Evolutionary conservation across 1,140 invertebrate genomes (phyloP).

Genomic region (Artemia franciscana): DNA sequence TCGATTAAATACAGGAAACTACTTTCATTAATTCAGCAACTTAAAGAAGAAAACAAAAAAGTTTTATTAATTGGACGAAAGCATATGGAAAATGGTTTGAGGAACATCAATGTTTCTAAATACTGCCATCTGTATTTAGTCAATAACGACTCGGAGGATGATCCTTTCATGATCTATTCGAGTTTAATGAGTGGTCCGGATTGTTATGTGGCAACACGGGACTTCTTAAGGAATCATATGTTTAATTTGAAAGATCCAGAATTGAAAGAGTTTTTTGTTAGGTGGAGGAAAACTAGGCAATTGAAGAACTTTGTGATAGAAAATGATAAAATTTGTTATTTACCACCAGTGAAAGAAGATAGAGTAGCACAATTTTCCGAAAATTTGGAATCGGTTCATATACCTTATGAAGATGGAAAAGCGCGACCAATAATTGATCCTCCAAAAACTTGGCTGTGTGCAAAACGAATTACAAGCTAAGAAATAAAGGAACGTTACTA

Average conservation of each 20-base stretch:
- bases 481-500: too few relatives aligned
- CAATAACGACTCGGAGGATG: conserved; percentile 48
- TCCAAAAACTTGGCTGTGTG: conserved; percentile 18
- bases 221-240: conserved; percentile 47
- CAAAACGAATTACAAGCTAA: too few relatives aligned
- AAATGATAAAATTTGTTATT: conserved; percentile 14
- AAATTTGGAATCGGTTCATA: conserved; percentile 23
- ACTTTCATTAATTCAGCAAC: conserved; percentile 29
- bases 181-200: conserved; percentile 39
- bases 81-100: conserved; percentile 40
- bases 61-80: conserved; percentile 40
- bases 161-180: conserved; percentile 54
- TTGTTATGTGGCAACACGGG: conserved; percentile 42
- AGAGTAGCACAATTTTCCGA: conserved; percentile 19
- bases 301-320: conserved; percentile 22
- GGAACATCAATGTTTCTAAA: conserved; percentile 22
- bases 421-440: conserved; percentile 12
- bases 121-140: conserved; percentile 33
- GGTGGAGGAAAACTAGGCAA: conserved; percentile 44
- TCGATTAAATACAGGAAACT: conserved; percentile 23
- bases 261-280: conserved; percentile 31
- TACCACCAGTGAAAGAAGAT: conserved; percentile 19
- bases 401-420: conserved; percentile 22
- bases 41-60: conserved; percentile 27
- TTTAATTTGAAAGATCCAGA: conserved; percentile 28